A percentile compares a stretch with the other conserved stretches of the same genome.
phyloP scores from a whole-genome alignment of 2,797 vertebrate genomes.

The Cyclopterus lumpus region DNA sequence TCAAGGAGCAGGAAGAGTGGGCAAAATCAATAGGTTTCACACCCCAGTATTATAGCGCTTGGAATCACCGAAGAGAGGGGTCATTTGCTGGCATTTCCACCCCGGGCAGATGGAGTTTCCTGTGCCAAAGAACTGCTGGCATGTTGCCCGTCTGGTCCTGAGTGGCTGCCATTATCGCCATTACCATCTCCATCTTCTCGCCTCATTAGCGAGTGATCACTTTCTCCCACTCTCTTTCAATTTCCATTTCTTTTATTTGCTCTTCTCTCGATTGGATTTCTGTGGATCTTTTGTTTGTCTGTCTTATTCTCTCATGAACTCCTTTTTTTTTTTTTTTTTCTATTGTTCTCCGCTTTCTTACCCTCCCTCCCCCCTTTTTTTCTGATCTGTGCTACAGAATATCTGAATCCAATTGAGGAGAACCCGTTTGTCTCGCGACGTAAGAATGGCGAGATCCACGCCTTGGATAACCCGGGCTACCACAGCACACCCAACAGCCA shows the following conservation, averaged over 20 bases:
- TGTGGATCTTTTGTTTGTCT: constrained; percentile 10
- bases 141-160: constrained; percentile 63
- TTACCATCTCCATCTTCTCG: constrained; percentile 67
- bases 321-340: background rate
- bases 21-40: constrained; percentile 77
- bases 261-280: constrained; percentile 29
- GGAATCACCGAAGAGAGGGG: constrained; percentile 68
- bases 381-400: constrained; percentile 81
- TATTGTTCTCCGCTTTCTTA: constrained; percentile 16
- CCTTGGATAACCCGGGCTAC: constrained; percentile 95
- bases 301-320: constrained; percentile 26
- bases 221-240: constrained; percentile 43
- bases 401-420: constrained; percentile 94
- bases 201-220: constrained; percentile 62
- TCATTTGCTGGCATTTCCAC: constrained; percentile 76
- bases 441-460: constrained; percentile 93
- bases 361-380: constrained; percentile 14
- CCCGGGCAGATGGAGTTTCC: constrained; percentile 70
- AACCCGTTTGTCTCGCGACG: constrained; percentile 95
- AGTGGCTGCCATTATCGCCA: constrained; percentile 66
- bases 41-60: constrained; percentile 67
- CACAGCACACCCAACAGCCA: constrained; percentile 89
- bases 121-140: constrained; percentile 75
- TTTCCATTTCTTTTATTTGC: constrained; percentile 44
- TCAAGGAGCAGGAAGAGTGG: constrained; percentile 74